phyloP scores from a whole-genome alignment of 1,140 invertebrate genomes.

The Bombus soroeensis region DNA sequence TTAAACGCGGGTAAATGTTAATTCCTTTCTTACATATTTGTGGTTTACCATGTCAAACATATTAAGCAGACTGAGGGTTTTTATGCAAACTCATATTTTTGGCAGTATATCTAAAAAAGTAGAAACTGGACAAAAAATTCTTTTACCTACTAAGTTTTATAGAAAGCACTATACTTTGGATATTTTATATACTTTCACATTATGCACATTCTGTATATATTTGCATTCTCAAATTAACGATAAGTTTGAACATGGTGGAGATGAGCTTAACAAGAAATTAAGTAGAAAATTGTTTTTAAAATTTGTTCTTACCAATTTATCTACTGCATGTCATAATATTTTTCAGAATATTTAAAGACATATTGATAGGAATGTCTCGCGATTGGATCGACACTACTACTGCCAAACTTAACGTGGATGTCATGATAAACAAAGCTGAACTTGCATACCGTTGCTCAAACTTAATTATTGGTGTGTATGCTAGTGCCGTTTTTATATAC shows the following conservation, averaged over 20 bases:
- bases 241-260: not conserved
- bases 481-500: conserved; percentile 41
- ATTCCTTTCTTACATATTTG: not conserved
- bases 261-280: not conserved
- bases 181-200: no score
- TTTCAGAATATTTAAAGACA: conserved; percentile 45
- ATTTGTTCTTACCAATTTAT: not conserved
- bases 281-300: not conserved
- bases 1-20: conserved; percentile 41
- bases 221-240: not conserved
- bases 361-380: conserved; percentile 35
- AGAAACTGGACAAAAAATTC: no score
- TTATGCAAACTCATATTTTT: no score
- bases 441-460: conserved; percentile 50
- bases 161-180: no score
- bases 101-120: no score
- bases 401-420: not conserved
- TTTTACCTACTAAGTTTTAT: no score
- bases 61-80: no score
- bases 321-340: not conserved
- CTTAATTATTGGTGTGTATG: conserved; percentile 36
- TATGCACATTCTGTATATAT: no score
- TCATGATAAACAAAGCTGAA: conserved; percentile 38
- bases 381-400: conserved; percentile 41
- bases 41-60: not conserved